Percentiles rank a stretch among this genome's conserved stretches.
Conservation (phyloP, 2,888 invertebrate species). For the Neoascia interrupta region DNA sequence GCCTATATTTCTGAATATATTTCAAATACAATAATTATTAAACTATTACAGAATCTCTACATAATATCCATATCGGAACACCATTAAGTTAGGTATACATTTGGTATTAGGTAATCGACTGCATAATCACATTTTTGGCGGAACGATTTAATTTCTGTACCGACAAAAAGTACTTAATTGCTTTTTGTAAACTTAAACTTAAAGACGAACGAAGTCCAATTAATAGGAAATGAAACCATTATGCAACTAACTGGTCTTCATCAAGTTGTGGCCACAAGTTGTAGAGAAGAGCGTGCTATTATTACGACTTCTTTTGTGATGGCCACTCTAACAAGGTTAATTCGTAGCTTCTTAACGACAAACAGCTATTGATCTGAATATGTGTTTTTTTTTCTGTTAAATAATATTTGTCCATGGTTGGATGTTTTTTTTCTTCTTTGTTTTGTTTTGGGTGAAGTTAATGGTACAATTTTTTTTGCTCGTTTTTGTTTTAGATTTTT, state of each 20-base stretch:
- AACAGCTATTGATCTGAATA: slow-evolving; percentile 47
- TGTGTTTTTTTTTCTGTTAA: slow-evolving; percentile 15
- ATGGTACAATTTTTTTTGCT: too few species aligned
- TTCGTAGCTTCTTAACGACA: slow-evolving; percentile 43
- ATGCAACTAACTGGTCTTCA: slow-evolving; percentile 47
- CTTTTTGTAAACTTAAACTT: slow-evolving; percentile 13
- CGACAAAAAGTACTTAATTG: slow-evolving; percentile 33
- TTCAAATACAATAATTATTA: too few species aligned
- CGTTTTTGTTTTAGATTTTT: too few species aligned
- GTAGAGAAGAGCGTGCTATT: slow-evolving; percentile 22
- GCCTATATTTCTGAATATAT: too few species aligned
- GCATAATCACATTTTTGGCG: slow-evolving; percentile 22
- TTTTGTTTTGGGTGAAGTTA: too few species aligned
- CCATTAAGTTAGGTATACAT: too few species aligned
- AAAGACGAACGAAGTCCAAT: slow-evolving; percentile 41
- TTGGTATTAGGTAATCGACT: slow-evolving; percentile 31
- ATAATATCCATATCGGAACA: too few species aligned
- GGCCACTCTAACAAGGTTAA: slow-evolving; percentile 49
- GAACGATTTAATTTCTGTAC: slow-evolving; percentile 28
- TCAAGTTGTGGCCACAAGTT: slow-evolving; percentile 12
- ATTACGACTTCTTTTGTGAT: slow-evolving; percentile 46
- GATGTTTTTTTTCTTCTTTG: not conserved
- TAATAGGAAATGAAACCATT: slow-evolving; percentile 47
- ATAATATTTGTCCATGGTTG: not conserved
- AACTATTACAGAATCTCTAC: too few species aligned